Percentiles rank a stretch among this genome's conserved stretches.
phyloP scores from a whole-genome alignment of 2,113 vertebrate species.

The Oenanthe oenanthe region DNA sequence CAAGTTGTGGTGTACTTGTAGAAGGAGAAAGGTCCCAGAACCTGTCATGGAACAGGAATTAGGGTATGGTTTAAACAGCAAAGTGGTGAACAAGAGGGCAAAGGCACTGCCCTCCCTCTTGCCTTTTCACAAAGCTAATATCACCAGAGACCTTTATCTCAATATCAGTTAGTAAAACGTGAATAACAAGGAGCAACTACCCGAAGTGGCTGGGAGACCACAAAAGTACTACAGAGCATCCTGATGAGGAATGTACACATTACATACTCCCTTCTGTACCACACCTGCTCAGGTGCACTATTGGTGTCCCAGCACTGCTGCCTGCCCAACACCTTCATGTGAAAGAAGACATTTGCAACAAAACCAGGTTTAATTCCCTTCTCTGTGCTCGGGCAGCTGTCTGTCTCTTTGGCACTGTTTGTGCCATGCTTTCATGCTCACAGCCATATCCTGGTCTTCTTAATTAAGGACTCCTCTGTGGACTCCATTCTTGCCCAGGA shows the following conservation, averaged over 20 bases:
- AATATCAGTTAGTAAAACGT: not conserved
- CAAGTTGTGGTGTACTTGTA: not conserved
- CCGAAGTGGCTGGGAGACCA: not conserved
- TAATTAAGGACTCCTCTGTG: slow-evolving; percentile 66
- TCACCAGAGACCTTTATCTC: not conserved
- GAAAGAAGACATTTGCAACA: not conserved
- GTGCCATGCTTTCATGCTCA: slow-evolving; percentile 20
- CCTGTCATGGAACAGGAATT: not conserved
- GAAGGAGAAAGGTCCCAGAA: not conserved
- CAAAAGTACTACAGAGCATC: not conserved
- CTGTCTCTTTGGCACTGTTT: not conserved
- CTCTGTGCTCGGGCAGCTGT: not conserved
- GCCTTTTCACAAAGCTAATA: not conserved
- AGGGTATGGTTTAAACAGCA: not conserved
- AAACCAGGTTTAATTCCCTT: not conserved
- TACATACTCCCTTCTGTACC: not conserved
- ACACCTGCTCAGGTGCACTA: not conserved
- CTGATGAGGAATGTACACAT: not conserved
- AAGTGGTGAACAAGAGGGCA: not conserved
- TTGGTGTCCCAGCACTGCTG: not conserved
- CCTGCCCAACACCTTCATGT: not conserved
- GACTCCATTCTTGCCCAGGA: slow-evolving; percentile 63
- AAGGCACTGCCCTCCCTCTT: not conserved
- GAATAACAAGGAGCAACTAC: not conserved
- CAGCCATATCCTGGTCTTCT: slow-evolving; percentile 56